Percentiles rank a stretch among this genome's conserved stretches.
Conservation (phyloP, 2,113 vertebrate genomes). For the Philantomba maxwellii region DNA sequence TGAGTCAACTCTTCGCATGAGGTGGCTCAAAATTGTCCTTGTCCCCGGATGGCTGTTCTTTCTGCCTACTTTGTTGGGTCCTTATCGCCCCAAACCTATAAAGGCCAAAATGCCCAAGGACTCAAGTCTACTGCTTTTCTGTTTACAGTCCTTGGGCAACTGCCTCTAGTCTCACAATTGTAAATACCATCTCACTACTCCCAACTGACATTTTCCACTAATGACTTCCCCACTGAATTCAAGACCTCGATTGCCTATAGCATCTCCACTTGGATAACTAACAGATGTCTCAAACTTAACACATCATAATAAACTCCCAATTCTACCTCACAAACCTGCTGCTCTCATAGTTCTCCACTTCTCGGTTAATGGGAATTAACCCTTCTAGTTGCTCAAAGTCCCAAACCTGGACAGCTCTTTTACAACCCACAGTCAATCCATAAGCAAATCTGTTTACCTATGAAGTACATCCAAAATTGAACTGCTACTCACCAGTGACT, state of each 20-base stretch:
- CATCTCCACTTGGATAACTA: neutral
- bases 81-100: neutral
- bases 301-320: neutral
- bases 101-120: neutral
- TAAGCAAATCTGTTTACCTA: neutral
- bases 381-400: neutral
- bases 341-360: neutral
- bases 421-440: neutral
- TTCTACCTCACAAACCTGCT: neutral
- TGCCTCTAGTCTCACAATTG: neutral
- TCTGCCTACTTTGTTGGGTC: neutral
- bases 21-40: neutral
- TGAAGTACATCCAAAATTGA: neutral
- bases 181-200: neutral
- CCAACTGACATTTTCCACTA: neutral
- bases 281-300: neutral
- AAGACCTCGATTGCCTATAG: neutral
- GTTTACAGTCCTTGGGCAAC: neutral
- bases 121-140: neutral
- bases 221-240: neutral
- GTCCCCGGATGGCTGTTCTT: neutral
- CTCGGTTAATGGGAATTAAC: neutral
- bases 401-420: neutral
- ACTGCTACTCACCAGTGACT: neutral
- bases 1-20: too few relatives aligned